Conservation (phyloP, 2,113 vertebrate species). For the Microtus richardsoni region DNA sequence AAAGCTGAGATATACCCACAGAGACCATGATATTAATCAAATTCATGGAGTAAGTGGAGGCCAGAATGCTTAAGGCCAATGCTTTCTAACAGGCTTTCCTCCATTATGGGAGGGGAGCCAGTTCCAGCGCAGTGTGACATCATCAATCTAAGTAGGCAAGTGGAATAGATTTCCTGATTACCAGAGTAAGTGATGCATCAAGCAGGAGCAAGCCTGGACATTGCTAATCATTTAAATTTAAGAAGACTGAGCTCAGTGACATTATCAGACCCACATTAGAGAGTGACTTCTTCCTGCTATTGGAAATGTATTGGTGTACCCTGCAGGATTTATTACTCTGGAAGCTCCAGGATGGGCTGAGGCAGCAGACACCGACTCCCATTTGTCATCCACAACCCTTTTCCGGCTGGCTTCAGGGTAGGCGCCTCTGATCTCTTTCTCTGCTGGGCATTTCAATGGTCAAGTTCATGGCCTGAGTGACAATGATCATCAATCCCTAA, state of each 20-base stretch:
- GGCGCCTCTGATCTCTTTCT: background rate
- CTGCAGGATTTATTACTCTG: constrained; percentile 80
- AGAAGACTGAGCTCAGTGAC: constrained; percentile 85
- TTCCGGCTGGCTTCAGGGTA: background rate
- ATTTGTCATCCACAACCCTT: constrained; percentile 35
- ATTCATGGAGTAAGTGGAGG: constrained; percentile 63
- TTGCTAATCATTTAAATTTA: constrained; percentile 85
- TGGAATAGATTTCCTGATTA: constrained; percentile 86
- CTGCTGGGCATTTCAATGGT: background rate
- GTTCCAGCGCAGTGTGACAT: constrained; percentile 79
- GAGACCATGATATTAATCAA: constrained; percentile 71
- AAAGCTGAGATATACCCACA: constrained; percentile 55
- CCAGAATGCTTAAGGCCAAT: constrained; percentile 62
- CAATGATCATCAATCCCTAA: background rate
- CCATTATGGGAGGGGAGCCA: constrained; percentile 61
- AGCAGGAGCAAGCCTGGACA: constrained; percentile 79
- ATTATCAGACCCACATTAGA: constrained; percentile 85
- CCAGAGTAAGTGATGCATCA: constrained; percentile 85
- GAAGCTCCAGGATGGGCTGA: constrained; percentile 53
- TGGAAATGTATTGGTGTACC: constrained; percentile 80
- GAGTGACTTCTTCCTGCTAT: constrained; percentile 80
- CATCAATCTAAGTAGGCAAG: constrained; percentile 85
- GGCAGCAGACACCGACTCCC: constrained; percentile 28
- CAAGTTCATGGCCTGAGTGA: background rate
- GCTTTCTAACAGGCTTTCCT: constrained; percentile 71